Conservation (phyloP, 2,113 vertebrate genomes). For the Ariopsis seemanni region DNA sequence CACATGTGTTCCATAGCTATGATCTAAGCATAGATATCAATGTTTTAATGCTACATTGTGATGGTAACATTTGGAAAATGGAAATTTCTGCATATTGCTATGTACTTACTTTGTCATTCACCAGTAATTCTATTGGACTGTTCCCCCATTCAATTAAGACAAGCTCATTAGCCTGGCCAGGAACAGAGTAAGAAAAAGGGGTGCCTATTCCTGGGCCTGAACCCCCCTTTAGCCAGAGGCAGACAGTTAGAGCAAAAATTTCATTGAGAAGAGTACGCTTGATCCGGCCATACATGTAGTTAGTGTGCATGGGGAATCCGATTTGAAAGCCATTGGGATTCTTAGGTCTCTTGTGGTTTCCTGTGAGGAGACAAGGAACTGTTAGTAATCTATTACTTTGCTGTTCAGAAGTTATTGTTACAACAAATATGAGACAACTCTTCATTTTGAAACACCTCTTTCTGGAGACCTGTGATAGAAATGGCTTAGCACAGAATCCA, state of each 20-base stretch:
- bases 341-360: conserved; percentile 63
- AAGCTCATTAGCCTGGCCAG: conserved; percentile 77
- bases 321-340: conserved; percentile 69
- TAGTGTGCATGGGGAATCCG: conserved; percentile 76
- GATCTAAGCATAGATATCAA: not conserved
- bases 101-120: conserved; percentile 74
- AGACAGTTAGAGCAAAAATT: conserved; percentile 73
- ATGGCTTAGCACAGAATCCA: conserved; percentile 69
- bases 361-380: conserved; percentile 44
- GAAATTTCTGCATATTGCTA: not conserved
- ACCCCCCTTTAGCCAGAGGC: conserved; percentile 71
- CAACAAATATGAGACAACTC: not conserved
- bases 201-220: conserved; percentile 71
- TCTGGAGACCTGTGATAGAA: conserved; percentile 63
- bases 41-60: not conserved
- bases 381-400: conserved; percentile 9
- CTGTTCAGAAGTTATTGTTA: not conserved
- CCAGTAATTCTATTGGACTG: conserved; percentile 76
- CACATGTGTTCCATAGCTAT: not conserved
- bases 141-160: conserved; percentile 77
- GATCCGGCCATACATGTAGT: conserved; percentile 75
- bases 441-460: conserved; percentile 52
- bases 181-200: conserved; percentile 76
- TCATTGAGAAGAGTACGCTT: conserved; percentile 67
- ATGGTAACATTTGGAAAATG: not conserved